Conservation (phyloP, 2,797 vertebrate species). For the Pogoniulus pusillus region DNA sequence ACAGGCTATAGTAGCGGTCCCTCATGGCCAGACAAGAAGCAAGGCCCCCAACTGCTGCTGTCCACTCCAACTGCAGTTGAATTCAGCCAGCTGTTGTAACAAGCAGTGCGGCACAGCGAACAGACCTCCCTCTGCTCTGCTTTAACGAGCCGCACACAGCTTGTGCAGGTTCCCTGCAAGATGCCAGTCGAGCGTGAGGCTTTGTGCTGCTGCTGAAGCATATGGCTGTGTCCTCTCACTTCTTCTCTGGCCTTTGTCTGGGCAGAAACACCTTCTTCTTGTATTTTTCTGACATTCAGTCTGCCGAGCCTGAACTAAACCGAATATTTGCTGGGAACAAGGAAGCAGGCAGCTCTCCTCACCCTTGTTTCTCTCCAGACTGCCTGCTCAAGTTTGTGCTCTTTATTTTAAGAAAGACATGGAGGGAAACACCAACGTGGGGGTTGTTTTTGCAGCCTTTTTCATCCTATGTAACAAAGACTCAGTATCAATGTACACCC, state of each 20-base stretch:
- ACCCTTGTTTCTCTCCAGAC: not conserved
- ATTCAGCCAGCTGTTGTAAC: constrained; percentile 55
- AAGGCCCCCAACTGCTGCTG: constrained; percentile 58
- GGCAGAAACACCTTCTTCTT: not conserved
- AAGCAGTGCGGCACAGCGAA: not conserved
- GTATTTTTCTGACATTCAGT: not conserved
- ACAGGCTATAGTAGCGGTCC: constrained; percentile 46
- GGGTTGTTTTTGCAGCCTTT: not conserved
- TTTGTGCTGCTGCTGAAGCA: not conserved
- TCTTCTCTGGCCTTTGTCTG: not conserved
- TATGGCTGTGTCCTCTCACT: not conserved
- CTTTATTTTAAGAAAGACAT: not conserved
- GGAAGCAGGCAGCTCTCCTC: not conserved
- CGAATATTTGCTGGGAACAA: not conserved
- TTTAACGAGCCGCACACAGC: not conserved
- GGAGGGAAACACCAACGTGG: not conserved
- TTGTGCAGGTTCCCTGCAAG: not conserved
- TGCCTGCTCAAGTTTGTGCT: not conserved
- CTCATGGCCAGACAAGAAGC: not conserved
- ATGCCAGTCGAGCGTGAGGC: not conserved
- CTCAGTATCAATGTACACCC: not conserved
- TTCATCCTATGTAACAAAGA: not conserved
- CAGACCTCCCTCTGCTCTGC: not conserved
- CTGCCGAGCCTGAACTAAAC: not conserved
- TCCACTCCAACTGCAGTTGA: constrained; percentile 33